Conservation (phyloP, 2,113 vertebrate genomes). For the Macaca mulatta region DNA sequence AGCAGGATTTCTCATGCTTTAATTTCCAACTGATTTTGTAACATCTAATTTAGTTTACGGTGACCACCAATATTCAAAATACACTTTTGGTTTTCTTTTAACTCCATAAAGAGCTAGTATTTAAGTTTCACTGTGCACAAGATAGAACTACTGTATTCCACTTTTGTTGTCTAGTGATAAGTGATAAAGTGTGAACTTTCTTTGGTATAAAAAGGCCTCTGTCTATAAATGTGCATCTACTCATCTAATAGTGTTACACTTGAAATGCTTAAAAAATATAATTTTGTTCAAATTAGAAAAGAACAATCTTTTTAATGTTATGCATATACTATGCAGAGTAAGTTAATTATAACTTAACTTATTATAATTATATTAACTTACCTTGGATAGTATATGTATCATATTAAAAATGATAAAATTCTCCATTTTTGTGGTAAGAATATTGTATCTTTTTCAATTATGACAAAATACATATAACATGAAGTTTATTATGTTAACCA, state of each 20-base stretch:
- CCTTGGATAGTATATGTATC: background rate
- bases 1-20: background rate
- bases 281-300: background rate
- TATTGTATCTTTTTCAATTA: background rate
- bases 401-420: background rate
- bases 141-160: constrained; percentile 1
- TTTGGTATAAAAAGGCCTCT: constrained; percentile 51
- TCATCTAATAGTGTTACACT: background rate
- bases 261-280: background rate
- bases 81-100: constrained; percentile 46
- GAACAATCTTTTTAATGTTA: background rate
- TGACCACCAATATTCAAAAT: constrained; percentile 53
- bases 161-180: constrained; percentile 57
- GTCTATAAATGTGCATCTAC: background rate
- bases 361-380: background rate
- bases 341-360: no score
- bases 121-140: constrained; percentile 28
- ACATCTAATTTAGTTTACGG: constrained; percentile 59
- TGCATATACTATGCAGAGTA: background rate
- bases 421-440: background rate
- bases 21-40: constrained; percentile 32
- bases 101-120: constrained; percentile 44
- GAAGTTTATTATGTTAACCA: background rate
- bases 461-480: background rate
- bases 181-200: constrained; percentile 30